Evolutionary conservation across 92 coral and sea anemone genomes (phyloP).

Genomic region (Plumapathes pennacea): DNA sequence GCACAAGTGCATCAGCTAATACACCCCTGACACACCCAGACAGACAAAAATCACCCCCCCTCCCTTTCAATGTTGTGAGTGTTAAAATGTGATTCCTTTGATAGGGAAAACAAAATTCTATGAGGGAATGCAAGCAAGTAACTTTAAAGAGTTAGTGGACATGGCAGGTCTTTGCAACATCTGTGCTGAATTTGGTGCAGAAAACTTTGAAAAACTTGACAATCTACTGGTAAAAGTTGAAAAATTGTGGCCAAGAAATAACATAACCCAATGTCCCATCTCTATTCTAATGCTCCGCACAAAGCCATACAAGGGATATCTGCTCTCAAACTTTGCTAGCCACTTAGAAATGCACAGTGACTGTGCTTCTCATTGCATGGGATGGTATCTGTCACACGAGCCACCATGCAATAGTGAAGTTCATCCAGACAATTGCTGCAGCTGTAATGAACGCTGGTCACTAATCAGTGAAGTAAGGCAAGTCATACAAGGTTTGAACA

Average conservation of each 20-base stretch:
- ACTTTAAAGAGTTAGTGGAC: slow-evolving; percentile 22
- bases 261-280: neutral
- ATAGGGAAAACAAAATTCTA: slow-evolving; percentile 8
- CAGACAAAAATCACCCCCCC: no score
- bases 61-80: no score
- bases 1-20: no score
- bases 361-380: slow-evolving; percentile 52
- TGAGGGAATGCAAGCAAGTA: slow-evolving; percentile 21
- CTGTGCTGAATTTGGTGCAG: slow-evolving; percentile 29
- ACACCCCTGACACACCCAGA: no score
- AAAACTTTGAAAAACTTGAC: slow-evolving; percentile 9
- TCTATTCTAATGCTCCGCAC: neutral
- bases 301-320: slow-evolving; percentile 16
- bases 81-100: no score
- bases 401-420: neutral
- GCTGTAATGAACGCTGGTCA: slow-evolving; percentile 14
- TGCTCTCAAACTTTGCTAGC: slow-evolving; percentile 26
- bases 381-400: slow-evolving; percentile 13
- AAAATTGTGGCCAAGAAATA: neutral
- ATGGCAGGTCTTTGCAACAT: slow-evolving; percentile 41
- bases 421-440: neutral
- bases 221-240: neutral
- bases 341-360: slow-evolving; percentile 23
- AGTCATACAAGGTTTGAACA: neutral
- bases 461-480: neutral